Evolutionary conservation across 1,140 invertebrate genomes (phyloP), one percentile per base, ranked within the genome.

Genomic region (Babylonia areolata): DNA sequence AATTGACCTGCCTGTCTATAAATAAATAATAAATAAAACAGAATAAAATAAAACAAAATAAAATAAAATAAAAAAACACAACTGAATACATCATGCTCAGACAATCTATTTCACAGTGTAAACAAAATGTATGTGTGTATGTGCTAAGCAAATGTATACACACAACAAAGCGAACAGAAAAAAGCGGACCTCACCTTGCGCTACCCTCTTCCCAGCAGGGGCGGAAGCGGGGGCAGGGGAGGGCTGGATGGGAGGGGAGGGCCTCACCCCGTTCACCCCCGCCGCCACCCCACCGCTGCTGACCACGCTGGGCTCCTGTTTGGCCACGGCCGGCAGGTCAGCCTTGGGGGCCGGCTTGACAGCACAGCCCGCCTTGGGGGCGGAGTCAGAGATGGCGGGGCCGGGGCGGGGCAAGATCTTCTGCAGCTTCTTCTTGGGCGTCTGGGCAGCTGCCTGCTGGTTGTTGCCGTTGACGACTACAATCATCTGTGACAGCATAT

Each of bases 371-470:
- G 37, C 2, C 17, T 33, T 15, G 35, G 35, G 35, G 75, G 75
- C 35, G 75, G 37, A 28, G 37, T 35, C 20, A 15, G 75, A 39
- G 39, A 77, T 40, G 75, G 75, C 12, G 39, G 75, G 75, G 5
- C 75, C 75, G 12, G 75, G 75, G 75, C 75, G 75, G 35, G 75
- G 75, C 17, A 40, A 37, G 75, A 77, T 77, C 15, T 35, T 11
- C 20, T 15, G 33, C 15, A 37, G 75, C 28, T 77, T 39, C 37
- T 37, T 77, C 9, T 11, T 12, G 6, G 40, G 33, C 81, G 51
- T 33, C 33, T 35, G 35, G 11, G 15, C 31, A 2, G 31, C 33
- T 0, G 37, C 9, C 42, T n/a, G 81, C 28, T 64, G 54, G 33
- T 51, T 51, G 33, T n/a, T 84, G 37, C 64, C 20, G 40, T 9